Evolutionary conservation across 2,113 vertebrate genomes (phyloP).

Genomic region (Hirundichthys speculiger): DNA sequence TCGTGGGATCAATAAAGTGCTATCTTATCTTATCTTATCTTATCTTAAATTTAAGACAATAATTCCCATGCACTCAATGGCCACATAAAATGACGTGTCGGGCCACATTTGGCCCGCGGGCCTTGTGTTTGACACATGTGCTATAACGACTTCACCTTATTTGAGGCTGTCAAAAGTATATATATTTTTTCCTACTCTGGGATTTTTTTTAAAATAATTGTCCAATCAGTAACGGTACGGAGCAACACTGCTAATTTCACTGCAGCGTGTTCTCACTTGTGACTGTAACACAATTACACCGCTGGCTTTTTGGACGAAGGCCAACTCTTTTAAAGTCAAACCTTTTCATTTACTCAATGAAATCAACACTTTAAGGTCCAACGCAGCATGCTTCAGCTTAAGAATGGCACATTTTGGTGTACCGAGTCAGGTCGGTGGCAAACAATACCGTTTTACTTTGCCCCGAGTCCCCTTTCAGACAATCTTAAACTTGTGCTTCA

Average conservation of each 20-base stretch:
- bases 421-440: constrained; percentile 62
- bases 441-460: constrained; percentile 77
- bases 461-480: constrained; percentile 67
- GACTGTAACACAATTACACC: constrained; percentile 15
- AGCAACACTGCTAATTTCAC: constrained; percentile 5
- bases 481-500: constrained; percentile 81
- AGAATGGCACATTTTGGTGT: constrained; percentile 66
- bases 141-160: too few species aligned
- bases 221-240: background rate
- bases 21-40: too few species aligned
- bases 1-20: too few species aligned
- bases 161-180: too few species aligned
- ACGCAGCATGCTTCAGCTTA: constrained; percentile 40
- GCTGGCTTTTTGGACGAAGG: constrained; percentile 40
- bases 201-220: constrained; percentile 1
- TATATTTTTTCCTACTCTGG: too few species aligned
- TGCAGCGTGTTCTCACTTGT: constrained; percentile 8
- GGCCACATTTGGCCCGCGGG: too few species aligned
- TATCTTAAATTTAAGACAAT: too few species aligned
- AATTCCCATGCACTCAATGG: too few species aligned
- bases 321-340: constrained; percentile 32
- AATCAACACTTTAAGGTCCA: constrained; percentile 44
- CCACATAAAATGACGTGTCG: too few species aligned
- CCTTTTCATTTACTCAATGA: constrained; percentile 40
- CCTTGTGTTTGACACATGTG: too few species aligned